Conservation (phyloP, 2,797 vertebrate genomes). For the Gambusia yucatana region DNA sequence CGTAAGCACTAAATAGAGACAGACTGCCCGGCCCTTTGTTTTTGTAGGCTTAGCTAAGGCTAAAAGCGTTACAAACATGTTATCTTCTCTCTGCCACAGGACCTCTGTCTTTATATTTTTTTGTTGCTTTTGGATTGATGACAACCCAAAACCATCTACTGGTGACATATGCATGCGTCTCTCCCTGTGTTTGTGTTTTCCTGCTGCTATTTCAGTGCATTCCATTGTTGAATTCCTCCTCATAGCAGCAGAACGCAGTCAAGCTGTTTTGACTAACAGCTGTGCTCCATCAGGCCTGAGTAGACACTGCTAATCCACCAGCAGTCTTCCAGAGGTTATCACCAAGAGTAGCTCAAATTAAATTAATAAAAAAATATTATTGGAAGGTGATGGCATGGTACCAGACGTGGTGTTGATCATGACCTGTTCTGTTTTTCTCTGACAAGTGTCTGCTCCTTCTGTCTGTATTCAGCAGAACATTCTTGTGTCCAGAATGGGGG, state of each 20-base stretch:
- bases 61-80: slow-evolving; percentile 28
- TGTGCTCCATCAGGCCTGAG: background rate
- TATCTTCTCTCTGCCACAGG: slow-evolving; percentile 44
- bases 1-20: background rate
- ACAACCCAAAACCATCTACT: slow-evolving; percentile 35
- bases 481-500: background rate
- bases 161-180: slow-evolving; percentile 44
- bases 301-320: background rate
- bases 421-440: background rate
- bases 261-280: slow-evolving; percentile 4
- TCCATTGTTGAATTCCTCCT: slow-evolving; percentile 67
- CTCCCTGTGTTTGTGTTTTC: slow-evolving; percentile 34
- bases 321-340: background rate
- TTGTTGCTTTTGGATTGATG: slow-evolving; percentile 57
- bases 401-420: background rate
- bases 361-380: background rate
- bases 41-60: slow-evolving; percentile 6
- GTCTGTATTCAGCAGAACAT: background rate
- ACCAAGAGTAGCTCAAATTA: background rate
- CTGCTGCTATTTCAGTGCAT: slow-evolving; percentile 71
- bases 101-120: slow-evolving; percentile 60
- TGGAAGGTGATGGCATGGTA: background rate
- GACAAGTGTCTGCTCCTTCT: background rate
- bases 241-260: slow-evolving; percentile 44
- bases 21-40: background rate